These are phyloP conservation scores for Malurus splendens DNA, from an alignment of 2,797 vertebrate genomes.

Conservation along the genomic window DNA sequence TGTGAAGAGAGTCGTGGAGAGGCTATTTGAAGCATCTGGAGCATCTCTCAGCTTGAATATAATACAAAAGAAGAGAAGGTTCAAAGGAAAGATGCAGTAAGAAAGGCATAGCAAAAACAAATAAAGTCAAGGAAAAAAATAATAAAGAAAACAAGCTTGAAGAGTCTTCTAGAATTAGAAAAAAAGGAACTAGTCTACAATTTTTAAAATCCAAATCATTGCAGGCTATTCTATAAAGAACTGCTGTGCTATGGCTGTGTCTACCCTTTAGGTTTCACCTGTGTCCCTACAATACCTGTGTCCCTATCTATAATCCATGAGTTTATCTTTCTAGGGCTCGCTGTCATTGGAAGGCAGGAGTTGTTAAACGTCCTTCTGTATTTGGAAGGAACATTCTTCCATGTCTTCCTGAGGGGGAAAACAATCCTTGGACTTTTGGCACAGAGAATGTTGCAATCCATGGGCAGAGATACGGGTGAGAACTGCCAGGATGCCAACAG, in stretches of 20 bases:
- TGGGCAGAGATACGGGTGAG: background rate
- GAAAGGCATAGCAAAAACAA: background rate
- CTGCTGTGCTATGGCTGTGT: background rate
- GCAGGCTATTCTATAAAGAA: background rate
- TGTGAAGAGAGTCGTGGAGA: background rate
- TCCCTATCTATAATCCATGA: background rate
- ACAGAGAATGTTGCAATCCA: background rate
- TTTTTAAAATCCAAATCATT: background rate
- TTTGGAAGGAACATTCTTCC: background rate
- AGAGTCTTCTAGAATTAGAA: background rate
- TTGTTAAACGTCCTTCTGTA: background rate
- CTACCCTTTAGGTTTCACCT: background rate
- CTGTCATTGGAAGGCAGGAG: background rate
- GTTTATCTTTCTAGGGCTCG: background rate
- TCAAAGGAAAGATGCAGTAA: background rate
- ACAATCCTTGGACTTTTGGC: background rate
- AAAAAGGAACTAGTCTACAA: background rate
- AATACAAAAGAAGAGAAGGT: background rate
- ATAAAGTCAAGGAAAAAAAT: rapidly evolving
- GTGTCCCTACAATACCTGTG: background rate
- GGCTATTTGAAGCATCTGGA: background rate
- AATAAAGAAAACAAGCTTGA: background rate
- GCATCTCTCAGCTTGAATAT: background rate
- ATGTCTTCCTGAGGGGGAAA: background rate
- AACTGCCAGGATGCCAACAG: background rate